phyloP scores from a whole-genome alignment of 2,888 invertebrate species.

The Vannuccia rotundouncinata region DNA sequence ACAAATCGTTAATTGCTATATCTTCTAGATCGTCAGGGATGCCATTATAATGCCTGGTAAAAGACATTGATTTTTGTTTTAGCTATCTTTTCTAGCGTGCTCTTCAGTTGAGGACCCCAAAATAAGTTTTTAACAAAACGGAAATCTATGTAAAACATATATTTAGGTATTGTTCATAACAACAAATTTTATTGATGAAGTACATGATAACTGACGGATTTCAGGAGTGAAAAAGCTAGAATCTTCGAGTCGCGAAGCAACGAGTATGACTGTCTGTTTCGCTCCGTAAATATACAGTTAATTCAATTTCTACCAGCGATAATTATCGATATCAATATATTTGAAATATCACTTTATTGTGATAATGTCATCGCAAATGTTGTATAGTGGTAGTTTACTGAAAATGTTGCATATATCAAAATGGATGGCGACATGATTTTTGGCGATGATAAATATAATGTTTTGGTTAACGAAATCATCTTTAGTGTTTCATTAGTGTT shows the following conservation, averaged over 20 bases:
- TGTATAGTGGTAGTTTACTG: background rate
- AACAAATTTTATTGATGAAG: background rate
- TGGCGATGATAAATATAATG: background rate
- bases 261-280: background rate
- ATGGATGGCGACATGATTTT: background rate
- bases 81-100: too few species aligned
- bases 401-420: background rate
- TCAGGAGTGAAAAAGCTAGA: background rate
- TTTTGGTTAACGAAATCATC: too few species aligned
- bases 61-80: too few species aligned
- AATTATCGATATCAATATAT: background rate
- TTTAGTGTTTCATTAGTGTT: too few species aligned
- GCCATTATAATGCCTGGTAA: too few species aligned
- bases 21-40: too few species aligned
- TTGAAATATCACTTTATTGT: background rate
- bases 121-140: too few species aligned
- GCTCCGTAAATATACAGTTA: background rate
- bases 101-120: too few species aligned
- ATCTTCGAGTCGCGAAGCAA: background rate
- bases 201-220: background rate
- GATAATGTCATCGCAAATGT: background rate
- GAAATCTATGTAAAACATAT: too few species aligned
- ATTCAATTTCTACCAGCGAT: background rate
- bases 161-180: background rate
- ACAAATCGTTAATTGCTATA: too few species aligned